Base-by-base conservation (phyloP, 1,140 invertebrate species). In the Danaus plexippus region DNA sequence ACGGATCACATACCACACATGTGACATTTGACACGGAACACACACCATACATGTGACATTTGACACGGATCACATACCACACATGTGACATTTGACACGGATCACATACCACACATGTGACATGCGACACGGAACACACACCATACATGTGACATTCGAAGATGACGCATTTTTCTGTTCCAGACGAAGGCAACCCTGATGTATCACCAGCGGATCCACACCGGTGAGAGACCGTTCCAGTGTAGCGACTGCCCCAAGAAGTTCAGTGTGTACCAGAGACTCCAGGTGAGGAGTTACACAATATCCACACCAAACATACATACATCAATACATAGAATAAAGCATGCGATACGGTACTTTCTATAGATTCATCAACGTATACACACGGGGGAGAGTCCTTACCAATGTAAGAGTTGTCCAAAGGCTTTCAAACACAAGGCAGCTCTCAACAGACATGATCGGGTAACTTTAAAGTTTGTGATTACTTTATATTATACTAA, bases 161-260 rank as follows among this genome's bases (percentile, higher is more conserved):
- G 1, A 3, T 15, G 15, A 15, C 15, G 15, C 15, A 1, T 3
- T 1, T 3, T 22, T 10, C 43, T 58, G 43, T 64, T 47, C 53
- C 66, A 81, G 76, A 70, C 68, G 0, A 71, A 69, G 11, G 62
- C 75, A 0, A 56, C 75, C 0, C 61, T 83, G 11, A 48, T 64
- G 2, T 85, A 88, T 47, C 89, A 90, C 13, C 83, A 85, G 61
- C 81, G 89, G 9, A 89, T 87, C 0, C 90, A 95, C 73, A 94
- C 94, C 0, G 94, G 91, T 1, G 91, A 92, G 69, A 91, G 90
- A 59, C 92, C 91, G 0, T 93, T 90, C 64, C 89, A 89, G 6
- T 95, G 93, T 73, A 89, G 89, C 40, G 84, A 90, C n/a, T 91
- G 90, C 46, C 67, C 75, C 0, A 88, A 88, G 55, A 71, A 65